Evolutionary conservation across 2,888 invertebrate species (phyloP).

Genomic region (Empis livida): DNA sequence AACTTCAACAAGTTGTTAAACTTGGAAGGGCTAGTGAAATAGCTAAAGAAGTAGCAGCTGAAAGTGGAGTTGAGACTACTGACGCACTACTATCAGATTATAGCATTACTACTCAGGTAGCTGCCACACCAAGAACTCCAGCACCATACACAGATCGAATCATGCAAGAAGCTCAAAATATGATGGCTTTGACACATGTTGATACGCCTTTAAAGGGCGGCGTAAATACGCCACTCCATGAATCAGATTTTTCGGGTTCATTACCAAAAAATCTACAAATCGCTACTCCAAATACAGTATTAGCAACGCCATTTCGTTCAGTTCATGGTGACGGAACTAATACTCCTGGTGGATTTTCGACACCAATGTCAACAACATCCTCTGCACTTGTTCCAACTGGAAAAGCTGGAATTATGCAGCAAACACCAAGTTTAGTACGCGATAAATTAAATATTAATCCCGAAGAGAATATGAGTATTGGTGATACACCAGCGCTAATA

Average conservation of each 20-base stretch:
- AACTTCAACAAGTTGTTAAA: constrained; percentile 83
- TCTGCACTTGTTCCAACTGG: constrained; percentile 37
- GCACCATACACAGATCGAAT: constrained; percentile 70
- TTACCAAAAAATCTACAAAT: constrained; percentile 57
- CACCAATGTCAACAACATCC: constrained; percentile 41
- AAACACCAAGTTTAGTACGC: constrained; percentile 63
- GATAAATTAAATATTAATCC: constrained; percentile 93
- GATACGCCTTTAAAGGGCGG: constrained; percentile 97
- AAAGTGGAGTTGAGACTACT: constrained; percentile 62
- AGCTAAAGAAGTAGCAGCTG: constrained; percentile 77
- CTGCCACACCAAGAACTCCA: constrained; percentile 75
- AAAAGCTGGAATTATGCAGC: constrained; percentile 16
- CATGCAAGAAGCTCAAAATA: constrained; percentile 93
- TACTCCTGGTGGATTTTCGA: constrained; percentile 48
- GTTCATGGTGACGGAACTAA: constrained; percentile 50
- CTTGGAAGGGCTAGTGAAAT: constrained; percentile 81
- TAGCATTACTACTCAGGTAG: constrained; percentile 58
- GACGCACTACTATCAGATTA: constrained; percentile 86
- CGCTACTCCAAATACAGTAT: constrained; percentile 82
- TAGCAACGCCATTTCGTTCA: constrained; percentile 74
- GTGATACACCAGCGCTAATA: constrained; percentile 55
- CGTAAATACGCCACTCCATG: constrained; percentile 81
- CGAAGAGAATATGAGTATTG: constrained; percentile 60
- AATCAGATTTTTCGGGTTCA: constrained; percentile 77
- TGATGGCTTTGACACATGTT: constrained; percentile 95